Conservation (phyloP, 2,113 vertebrate species). For the Antennarius striatus region DNA sequence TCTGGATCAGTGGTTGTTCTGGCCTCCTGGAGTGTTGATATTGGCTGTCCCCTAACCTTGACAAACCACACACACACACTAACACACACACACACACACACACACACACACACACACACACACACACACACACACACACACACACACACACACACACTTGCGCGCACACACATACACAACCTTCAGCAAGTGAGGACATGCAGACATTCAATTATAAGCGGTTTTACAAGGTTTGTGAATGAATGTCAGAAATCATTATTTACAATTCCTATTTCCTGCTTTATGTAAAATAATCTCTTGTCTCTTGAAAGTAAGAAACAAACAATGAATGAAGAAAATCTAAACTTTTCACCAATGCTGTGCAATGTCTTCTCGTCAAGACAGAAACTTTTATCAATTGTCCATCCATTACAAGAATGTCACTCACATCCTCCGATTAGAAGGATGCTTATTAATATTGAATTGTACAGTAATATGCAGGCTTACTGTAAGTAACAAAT, state of each 20-base stretch:
- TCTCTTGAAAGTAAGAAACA: too few species aligned
- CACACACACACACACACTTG: neutral
- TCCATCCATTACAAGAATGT: neutral
- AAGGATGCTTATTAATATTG: conserved; percentile 12
- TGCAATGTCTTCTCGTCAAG: too few species aligned
- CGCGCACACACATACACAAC: neutral
- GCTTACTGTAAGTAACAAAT: conserved; percentile 60
- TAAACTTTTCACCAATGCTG: too few species aligned
- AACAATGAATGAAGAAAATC: too few species aligned
- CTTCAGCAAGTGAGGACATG: conserved; percentile 8
- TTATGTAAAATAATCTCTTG: too few species aligned
- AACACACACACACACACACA: too few species aligned
- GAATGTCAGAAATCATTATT: neutral
- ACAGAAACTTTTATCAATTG: neutral
- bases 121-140: neutral
- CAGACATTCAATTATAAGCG: neutral
- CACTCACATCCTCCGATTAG: neutral
- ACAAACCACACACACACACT: conserved; percentile 1
- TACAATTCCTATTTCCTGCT: too few species aligned
- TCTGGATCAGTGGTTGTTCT: conserved; percentile 20
- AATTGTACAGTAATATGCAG: conserved; percentile 30
- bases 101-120: conserved; percentile 7
- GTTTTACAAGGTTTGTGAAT: neutral
- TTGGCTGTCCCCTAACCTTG: conserved; percentile 49
- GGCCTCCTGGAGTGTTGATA: conserved; percentile 42